Conservation (phyloP, 2,888 invertebrate genomes). For the Hypercompe scribonia region DNA sequence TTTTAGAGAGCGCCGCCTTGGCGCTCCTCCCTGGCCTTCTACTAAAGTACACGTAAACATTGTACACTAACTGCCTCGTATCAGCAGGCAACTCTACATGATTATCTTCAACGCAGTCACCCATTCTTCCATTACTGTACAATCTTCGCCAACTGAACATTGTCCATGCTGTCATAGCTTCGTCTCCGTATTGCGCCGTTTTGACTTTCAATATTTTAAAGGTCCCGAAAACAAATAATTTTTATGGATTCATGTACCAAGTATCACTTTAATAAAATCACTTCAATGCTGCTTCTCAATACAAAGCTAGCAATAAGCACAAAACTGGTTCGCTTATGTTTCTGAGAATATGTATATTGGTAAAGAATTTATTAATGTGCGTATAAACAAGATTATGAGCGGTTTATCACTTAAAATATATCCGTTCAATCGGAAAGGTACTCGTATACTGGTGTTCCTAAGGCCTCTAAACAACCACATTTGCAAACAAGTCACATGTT, state of each 20-base stretch:
- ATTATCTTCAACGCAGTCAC: slow-evolving; percentile 70
- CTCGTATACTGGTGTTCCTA: slow-evolving; percentile 69
- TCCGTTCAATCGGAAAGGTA: slow-evolving; percentile 71
- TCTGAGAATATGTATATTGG: slow-evolving; percentile 14
- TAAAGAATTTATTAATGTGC: slow-evolving; percentile 25
- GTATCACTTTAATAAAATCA: not conserved
- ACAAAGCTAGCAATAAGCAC: slow-evolving; percentile 1
- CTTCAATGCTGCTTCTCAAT: not conserved
- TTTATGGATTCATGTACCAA: slow-evolving; percentile 7
- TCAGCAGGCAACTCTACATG: slow-evolving; percentile 78
- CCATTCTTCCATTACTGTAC: slow-evolving; percentile 73
- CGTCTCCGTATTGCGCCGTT: slow-evolving; percentile 84
- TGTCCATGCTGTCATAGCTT: slow-evolving; percentile 85
- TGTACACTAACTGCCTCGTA: slow-evolving; percentile 81
- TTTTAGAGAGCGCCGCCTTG: slow-evolving; percentile 75
- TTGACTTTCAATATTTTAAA: slow-evolving; percentile 53
- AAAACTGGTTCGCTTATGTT: slow-evolving; percentile 16
- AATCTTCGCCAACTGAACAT: slow-evolving; percentile 84
- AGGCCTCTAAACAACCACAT: slow-evolving; percentile 64
- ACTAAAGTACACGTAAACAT: slow-evolving; percentile 81
- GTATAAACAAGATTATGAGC: slow-evolving; percentile 22
- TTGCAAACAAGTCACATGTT: slow-evolving; percentile 77
- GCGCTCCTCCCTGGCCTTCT: slow-evolving; percentile 77
- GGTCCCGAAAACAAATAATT: slow-evolving; percentile 24
- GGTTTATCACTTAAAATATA: slow-evolving; percentile 54